Evolutionary conservation across 1,140 invertebrate species (phyloP).

Genomic region (Dendrolimus punctatus): DNA sequence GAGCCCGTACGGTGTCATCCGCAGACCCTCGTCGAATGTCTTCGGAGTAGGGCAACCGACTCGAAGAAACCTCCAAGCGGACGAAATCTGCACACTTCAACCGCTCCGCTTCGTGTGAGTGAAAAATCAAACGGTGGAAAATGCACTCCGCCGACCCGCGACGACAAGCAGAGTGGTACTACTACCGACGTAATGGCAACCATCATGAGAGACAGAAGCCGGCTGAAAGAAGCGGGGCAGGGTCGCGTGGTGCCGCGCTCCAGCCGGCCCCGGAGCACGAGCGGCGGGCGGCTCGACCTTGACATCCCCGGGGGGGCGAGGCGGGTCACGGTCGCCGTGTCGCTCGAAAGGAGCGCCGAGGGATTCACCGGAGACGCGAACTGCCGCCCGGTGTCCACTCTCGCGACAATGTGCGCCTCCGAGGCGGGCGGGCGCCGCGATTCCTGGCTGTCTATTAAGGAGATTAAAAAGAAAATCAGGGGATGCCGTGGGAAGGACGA

Average conservation of each 20-base stretch:
- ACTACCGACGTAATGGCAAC: background rate
- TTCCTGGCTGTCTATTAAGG: constrained; percentile 5
- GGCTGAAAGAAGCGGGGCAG: background rate
- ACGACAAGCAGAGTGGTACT: too few species aligned
- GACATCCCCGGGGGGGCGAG: background rate
- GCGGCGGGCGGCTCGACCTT: background rate
- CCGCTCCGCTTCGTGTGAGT: too few species aligned
- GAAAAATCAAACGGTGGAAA: too few species aligned
- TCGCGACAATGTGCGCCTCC: background rate
- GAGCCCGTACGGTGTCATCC: too few species aligned
- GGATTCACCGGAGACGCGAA: background rate
- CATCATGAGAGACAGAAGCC: background rate
- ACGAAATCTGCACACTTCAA: too few species aligned
- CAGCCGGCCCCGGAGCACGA: background rate
- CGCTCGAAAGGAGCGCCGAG: background rate
- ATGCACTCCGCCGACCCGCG: too few species aligned
- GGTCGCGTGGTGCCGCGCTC: background rate
- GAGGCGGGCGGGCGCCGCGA: background rate
- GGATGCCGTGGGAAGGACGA: background rate
- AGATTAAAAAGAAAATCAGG: constrained; percentile 1
- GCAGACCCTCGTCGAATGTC: too few species aligned
- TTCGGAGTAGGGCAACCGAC: too few species aligned
- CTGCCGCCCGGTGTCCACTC: background rate
- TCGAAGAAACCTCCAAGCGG: too few species aligned
- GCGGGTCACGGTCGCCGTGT: constrained; percentile 2